Evolutionary conservation across 2,888 invertebrate species (phyloP).

Genomic region (Mythimna ferrago): DNA sequence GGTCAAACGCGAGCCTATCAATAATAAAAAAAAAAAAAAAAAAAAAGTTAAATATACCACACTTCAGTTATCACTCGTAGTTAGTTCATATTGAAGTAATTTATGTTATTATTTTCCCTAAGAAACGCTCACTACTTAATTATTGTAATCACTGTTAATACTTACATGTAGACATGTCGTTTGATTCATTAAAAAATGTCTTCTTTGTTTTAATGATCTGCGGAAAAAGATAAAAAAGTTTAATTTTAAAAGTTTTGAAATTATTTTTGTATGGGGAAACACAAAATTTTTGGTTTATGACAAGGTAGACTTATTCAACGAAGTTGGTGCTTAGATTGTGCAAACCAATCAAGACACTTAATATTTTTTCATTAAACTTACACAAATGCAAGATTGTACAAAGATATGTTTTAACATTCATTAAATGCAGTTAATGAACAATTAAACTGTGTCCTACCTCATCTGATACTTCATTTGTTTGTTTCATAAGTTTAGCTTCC

Average conservation of each 20-base stretch:
- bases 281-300: not conserved
- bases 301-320: not conserved
- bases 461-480: not conserved
- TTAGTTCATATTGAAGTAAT: not conserved
- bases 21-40: too few species aligned
- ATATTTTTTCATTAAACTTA: too few species aligned
- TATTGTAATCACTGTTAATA: not conserved
- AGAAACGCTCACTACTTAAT: too few species aligned
- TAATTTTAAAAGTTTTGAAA: not conserved
- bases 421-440: too few species aligned
- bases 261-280: not conserved
- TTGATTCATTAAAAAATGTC: not conserved
- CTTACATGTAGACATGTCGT: not conserved
- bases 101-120: too few species aligned
- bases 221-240: not conserved
- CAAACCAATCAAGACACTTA: too few species aligned
- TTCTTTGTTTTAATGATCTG: not conserved
- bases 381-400: too few species aligned
- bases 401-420: too few species aligned
- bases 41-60: too few species aligned
- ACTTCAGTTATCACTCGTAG: not conserved
- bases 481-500: not conserved
- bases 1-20: too few species aligned
- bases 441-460: not conserved
- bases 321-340: too few species aligned